Conservation (phyloP, 2,888 invertebrate genomes). For the Oxystoma pomonae region DNA sequence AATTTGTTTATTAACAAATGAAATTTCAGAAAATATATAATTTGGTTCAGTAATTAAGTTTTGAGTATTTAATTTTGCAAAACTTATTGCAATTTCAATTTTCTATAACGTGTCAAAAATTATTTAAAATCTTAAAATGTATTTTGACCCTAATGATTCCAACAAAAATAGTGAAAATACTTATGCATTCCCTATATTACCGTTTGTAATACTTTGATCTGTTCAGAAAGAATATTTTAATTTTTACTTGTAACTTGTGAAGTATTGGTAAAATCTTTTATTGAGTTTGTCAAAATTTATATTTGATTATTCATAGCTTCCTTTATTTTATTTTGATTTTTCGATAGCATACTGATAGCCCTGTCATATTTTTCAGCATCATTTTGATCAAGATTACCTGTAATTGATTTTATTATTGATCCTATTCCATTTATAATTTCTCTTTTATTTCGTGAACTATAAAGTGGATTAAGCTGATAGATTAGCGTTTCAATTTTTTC, state of each 20-base stretch:
- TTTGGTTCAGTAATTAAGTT: slow-evolving; percentile 19
- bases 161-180: slow-evolving; percentile 2
- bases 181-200: neutral
- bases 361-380: slow-evolving; percentile 20
- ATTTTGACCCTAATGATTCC: neutral
- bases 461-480: slow-evolving; percentile 12
- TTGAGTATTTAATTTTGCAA: slow-evolving; percentile 22
- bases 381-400: slow-evolving; percentile 19
- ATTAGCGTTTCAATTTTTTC: slow-evolving; percentile 14
- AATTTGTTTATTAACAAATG: slow-evolving; percentile 10
- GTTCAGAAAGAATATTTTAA: slow-evolving; percentile 8
- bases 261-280: slow-evolving; percentile 10
- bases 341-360: slow-evolving; percentile 1
- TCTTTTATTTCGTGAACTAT: slow-evolving; percentile 15
- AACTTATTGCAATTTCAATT: slow-evolving; percentile 18
- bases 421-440: slow-evolving; percentile 17
- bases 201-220: neutral
- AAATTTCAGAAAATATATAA: slow-evolving; percentile 15
- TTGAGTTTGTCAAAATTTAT: slow-evolving; percentile 9
- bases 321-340: slow-evolving; percentile 16
- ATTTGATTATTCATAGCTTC: slow-evolving; percentile 12
- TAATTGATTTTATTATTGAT: slow-evolving; percentile 20
- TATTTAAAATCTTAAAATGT: slow-evolving; percentile 12
- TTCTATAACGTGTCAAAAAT: slow-evolving; percentile 20
- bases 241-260: slow-evolving; percentile 9